A percentile compares a stretch with the other conserved stretches of the same genome.
Conservation (phyloP, 2,113 vertebrate genomes). For the Scomber scombrus region DNA sequence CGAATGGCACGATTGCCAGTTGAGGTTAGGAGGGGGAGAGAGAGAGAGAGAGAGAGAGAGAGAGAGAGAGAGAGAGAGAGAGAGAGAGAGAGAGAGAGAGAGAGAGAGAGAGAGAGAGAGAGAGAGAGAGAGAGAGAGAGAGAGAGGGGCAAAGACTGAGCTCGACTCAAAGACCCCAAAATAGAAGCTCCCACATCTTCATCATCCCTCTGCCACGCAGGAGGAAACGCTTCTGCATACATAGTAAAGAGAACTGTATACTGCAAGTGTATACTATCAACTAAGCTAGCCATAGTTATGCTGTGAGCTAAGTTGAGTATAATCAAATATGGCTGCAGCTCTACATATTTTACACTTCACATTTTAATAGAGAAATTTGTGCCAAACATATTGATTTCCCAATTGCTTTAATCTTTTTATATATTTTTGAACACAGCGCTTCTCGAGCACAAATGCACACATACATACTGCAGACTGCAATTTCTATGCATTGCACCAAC, state of each 20-base stretch:
- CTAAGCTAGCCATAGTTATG: slow-evolving; percentile 12
- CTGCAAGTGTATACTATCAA: background rate
- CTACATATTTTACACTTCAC: background rate
- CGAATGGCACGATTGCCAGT: slow-evolving; percentile 71
- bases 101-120: slow-evolving; percentile 29
- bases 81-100: slow-evolving; percentile 33
- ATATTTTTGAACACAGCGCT: background rate
- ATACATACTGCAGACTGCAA: slow-evolving; percentile 1
- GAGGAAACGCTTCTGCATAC: slow-evolving; percentile 35
- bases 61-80: slow-evolving; percentile 5
- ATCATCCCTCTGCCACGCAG: slow-evolving; percentile 47
- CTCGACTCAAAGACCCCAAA: slow-evolving; percentile 55
- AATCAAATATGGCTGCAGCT: slow-evolving; percentile 32
- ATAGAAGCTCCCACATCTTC: slow-evolving; percentile 71
- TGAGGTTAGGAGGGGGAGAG: slow-evolving; percentile 62
- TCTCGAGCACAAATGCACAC: background rate
- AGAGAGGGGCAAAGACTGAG: slow-evolving; percentile 22
- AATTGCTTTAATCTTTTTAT: background rate
- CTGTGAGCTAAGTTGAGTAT: background rate
- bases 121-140: slow-evolving; percentile 12
- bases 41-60: slow-evolving; percentile 2
- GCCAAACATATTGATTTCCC: too few relatives aligned
- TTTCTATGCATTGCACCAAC: slow-evolving; percentile 51
- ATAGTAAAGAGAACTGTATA: slow-evolving; percentile 10
- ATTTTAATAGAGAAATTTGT: background rate